Conservation (phyloP, 2,888 invertebrate genomes). For the Sympetrum striolatum region DNA sequence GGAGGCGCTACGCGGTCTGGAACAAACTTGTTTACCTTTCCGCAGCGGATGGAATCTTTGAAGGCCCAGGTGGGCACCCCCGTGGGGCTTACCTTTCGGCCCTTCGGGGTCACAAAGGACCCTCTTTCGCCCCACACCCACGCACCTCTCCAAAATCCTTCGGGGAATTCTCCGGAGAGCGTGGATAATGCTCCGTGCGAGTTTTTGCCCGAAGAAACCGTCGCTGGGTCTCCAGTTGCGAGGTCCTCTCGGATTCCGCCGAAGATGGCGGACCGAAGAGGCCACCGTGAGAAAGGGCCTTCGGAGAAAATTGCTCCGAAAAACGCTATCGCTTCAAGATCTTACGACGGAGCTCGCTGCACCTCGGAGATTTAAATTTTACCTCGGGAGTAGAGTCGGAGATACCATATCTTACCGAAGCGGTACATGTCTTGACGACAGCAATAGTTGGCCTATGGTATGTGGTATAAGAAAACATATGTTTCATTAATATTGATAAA, state of each 20-base stretch:
- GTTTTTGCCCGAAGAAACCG: constrained; percentile 14
- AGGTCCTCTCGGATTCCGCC: too few species aligned
- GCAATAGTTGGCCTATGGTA: too few species aligned
- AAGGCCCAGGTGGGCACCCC: constrained; percentile 31
- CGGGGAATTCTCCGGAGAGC: not conserved
- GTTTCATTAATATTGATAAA: too few species aligned
- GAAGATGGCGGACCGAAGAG: too few species aligned
- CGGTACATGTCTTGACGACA: too few species aligned
- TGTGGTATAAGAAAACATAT: too few species aligned
- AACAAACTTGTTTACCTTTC: constrained; percentile 43
- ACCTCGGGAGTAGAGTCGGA: too few species aligned
- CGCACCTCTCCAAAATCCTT: not conserved
- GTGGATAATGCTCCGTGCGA: not conserved
- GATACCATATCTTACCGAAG: too few species aligned
- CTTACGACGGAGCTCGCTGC: not conserved
- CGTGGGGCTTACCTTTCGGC: constrained; percentile 3
- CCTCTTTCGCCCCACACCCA: not conserved
- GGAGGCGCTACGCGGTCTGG: constrained; percentile 36
- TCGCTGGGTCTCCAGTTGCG: not conserved
- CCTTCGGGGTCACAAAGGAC: constrained; percentile 4
- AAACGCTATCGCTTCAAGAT: not conserved
- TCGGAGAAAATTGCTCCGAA: too few species aligned
- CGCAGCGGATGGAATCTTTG: not conserved
- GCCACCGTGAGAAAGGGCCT: too few species aligned
- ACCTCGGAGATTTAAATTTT: too few species aligned